Conservation (phyloP, 2,113 vertebrate species). For the Quiscalus mexicanus region DNA sequence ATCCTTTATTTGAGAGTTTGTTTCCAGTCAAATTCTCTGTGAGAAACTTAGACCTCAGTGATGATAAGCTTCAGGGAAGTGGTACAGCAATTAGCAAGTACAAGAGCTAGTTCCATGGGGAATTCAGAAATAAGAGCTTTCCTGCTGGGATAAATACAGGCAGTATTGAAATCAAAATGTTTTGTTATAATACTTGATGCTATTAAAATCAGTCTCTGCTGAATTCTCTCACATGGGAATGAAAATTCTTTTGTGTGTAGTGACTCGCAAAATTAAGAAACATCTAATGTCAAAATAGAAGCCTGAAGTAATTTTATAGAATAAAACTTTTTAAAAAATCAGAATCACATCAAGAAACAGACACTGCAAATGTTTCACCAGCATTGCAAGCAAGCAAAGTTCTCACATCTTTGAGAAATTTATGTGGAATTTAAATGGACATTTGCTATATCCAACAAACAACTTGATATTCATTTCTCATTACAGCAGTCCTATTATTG, state of each 20-base stretch:
- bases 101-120: constrained; percentile 38
- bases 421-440: neutral
- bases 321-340: neutral
- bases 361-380: neutral
- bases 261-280: constrained; percentile 31
- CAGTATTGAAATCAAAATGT: constrained; percentile 42
- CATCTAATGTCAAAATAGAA: constrained; percentile 16
- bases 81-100: constrained; percentile 54
- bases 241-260: constrained; percentile 11
- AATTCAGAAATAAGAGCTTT: constrained; percentile 54
- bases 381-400: neutral
- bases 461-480: neutral
- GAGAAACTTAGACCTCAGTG: constrained; percentile 24
- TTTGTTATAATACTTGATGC: constrained; percentile 39
- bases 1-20: neutral
- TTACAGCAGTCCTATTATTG: neutral
- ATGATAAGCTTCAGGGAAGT: constrained; percentile 50
- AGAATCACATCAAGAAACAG: neutral
- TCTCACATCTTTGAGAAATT: neutral
- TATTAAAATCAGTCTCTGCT: constrained; percentile 40
- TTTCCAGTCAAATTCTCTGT: constrained; percentile 11
- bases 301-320: neutral
- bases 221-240: constrained; percentile 38
- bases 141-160: constrained; percentile 48
- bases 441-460: neutral